These are phyloP conservation scores for Pycnomerus fuliginosus DNA, from an alignment of 2,888 invertebrate species.

Conservation along the genomic window DNA sequence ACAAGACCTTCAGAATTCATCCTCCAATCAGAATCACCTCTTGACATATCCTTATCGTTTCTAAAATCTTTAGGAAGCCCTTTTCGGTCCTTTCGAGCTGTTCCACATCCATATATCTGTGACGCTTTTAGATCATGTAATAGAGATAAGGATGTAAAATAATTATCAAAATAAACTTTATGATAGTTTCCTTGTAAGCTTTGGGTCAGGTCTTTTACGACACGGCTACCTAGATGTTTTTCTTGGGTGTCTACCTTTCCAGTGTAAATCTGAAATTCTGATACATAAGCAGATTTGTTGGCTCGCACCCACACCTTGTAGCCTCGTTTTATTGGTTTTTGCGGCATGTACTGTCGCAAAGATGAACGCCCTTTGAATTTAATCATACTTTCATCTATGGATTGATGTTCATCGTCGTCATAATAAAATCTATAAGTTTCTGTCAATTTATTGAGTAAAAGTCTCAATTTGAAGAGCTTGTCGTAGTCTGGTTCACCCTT, in stretches of 20 bases:
- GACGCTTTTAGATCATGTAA: constrained; percentile 22
- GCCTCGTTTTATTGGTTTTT: too few species aligned
- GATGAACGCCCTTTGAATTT: constrained; percentile 10
- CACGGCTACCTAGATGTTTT: constrained; percentile 31
- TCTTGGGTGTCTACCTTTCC: constrained; percentile 39
- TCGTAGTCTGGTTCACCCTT: too few species aligned
- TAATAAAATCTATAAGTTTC: too few species aligned
- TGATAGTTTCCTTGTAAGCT: constrained; percentile 28
- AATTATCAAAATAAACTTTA: too few species aligned
- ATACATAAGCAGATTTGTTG: constrained; percentile 28
- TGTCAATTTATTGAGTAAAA: too few species aligned
- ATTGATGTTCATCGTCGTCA: too few species aligned
- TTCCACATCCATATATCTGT: constrained; percentile 32
- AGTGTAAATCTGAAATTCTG: constrained; percentile 38
- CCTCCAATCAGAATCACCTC: constrained; percentile 33
- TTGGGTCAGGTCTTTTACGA: constrained; percentile 22
- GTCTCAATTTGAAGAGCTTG: too few species aligned
- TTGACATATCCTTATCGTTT: constrained; percentile 27
- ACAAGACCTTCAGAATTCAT: constrained; percentile 10
- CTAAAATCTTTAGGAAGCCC: constrained; percentile 26
- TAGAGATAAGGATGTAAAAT: constrained; percentile 28
- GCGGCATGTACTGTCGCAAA: constrained; percentile 1
- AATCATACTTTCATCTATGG: too few species aligned
- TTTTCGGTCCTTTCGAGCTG: constrained; percentile 29
- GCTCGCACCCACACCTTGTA: constrained; percentile 15